These are phyloP conservation scores for Nannobrachium achirus DNA, from an alignment of 2,113 vertebrate species.

Conservation along the genomic window DNA sequence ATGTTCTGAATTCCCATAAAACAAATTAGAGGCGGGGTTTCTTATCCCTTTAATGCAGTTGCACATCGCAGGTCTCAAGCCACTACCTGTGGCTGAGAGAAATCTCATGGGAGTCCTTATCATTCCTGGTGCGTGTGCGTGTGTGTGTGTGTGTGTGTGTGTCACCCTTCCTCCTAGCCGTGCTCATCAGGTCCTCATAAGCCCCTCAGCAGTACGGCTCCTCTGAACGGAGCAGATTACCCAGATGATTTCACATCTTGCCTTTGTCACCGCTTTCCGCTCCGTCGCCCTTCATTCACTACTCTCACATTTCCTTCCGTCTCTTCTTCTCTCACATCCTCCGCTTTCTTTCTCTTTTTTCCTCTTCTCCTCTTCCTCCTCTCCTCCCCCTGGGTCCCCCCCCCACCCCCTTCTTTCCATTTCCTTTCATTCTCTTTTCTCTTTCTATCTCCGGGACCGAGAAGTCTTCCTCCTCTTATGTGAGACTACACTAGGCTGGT, in stretches of 20 bases:
- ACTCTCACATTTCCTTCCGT: neutral
- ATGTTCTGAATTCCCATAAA: too few species aligned
- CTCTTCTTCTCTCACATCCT: neutral
- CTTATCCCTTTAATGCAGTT: constrained; percentile 14
- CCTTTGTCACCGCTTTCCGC: neutral
- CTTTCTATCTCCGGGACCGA: constrained; percentile 20
- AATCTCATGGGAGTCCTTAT: constrained; percentile 20
- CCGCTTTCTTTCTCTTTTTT: neutral
- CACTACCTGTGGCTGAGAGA: constrained; percentile 17
- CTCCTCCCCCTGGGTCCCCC: neutral
- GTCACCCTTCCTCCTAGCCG: constrained; percentile 7
- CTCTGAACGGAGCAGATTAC: constrained; percentile 15
- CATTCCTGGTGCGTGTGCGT: neutral
- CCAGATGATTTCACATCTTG: constrained; percentile 14
- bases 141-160: too few species aligned
- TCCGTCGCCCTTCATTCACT: neutral
- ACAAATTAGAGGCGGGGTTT: neutral
- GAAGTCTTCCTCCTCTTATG: constrained; percentile 6
- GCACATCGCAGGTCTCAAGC: neutral
- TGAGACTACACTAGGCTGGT: constrained; percentile 17
- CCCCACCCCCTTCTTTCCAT: neutral
- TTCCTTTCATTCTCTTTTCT: neutral
- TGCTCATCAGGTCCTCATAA: constrained; percentile 37
- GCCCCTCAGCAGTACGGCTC: constrained; percentile 17
- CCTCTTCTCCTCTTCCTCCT: neutral